Base-by-base conservation (phyloP, 2,113 vertebrate genomes). In the Tichodroma muraria region DNA sequence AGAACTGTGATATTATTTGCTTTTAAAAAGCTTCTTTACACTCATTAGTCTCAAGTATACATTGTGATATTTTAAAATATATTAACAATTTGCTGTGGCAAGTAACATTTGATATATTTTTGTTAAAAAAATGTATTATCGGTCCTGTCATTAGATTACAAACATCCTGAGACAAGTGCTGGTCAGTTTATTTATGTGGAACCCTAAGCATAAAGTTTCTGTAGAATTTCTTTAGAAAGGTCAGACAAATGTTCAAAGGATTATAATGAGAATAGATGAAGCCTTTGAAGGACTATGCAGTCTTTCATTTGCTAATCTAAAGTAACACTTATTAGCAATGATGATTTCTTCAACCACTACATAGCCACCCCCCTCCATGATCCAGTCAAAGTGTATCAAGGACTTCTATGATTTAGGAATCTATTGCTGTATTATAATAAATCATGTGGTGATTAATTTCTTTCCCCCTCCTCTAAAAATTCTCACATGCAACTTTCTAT, bases 281-380 rank as follows among this genome's bases (percentile, higher is more conserved):
- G 93, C 82, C 76, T 90, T 69, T 93, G 92, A 95, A 95, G 71
- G 88, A 95, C 27, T 45, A 30, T 5, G 56, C 60, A 61, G 81
- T 68, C 91, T 90, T 97, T 95, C 92, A 94, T 91, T 97, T 80
- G 85, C 88, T 96, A 96, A 95, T 97, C 69, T 90, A 60, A 91
- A 95, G 63, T 65, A 80, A 76, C 56, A 94, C 75, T 80, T 85
- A 91, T 52, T 88, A 91, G 95, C 73, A 86, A 64, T 17, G 75
- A 93, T 57, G 80, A 94, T 88, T 95, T 92, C 86, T 95, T 80
- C 85, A 85, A 64, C 57, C 59, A 85, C 60, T 77, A 68, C 73
- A 57, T 4, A 70, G 59, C 93, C 54, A 80, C 79, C 64, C 75
- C 40, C 31, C 25, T 64, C 44, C 49, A 49, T 6, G 85, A 56